Conservation (phyloP, 2,888 invertebrate genomes). For the Anaspis maculata region DNA sequence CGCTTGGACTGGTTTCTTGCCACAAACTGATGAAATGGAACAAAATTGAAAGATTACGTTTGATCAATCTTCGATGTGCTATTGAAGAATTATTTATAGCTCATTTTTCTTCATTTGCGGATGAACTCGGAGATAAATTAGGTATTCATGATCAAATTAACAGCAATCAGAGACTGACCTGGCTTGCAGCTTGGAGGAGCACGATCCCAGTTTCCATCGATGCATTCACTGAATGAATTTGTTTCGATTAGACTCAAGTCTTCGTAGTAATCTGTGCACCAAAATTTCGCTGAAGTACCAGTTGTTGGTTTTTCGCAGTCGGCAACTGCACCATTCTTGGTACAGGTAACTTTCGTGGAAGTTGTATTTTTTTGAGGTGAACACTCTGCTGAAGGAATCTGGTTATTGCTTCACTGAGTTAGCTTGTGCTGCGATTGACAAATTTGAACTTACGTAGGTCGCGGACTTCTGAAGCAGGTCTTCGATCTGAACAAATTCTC, state of each 20-base stretch:
- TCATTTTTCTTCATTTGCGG: too few relatives aligned
- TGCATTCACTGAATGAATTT: constrained; percentile 15
- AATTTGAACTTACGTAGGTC: too few relatives aligned
- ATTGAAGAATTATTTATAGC: too few relatives aligned
- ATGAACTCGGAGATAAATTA: too few relatives aligned
- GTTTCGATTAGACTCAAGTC: constrained; percentile 5
- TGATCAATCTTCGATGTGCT: too few relatives aligned
- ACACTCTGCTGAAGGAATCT: constrained; percentile 21
- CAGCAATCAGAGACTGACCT: constrained; percentile 31
- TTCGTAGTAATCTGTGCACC: constrained; percentile 28
- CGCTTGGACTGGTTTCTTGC: constrained; percentile 27
- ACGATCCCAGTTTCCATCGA: constrained; percentile 23
- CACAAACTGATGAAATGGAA: constrained; percentile 31
- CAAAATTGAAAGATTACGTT: too few relatives aligned
- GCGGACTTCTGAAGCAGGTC: too few relatives aligned
- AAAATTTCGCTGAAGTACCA: constrained; percentile 22
- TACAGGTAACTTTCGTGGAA: constrained; percentile 18
- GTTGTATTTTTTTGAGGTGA: constrained; percentile 10
- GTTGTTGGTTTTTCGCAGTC: constrained; percentile 19
- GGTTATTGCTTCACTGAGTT: too few relatives aligned
- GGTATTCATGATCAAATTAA: too few relatives aligned
- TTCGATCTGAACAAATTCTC: not conserved
- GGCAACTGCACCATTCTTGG: not conserved
- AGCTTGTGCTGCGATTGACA: too few relatives aligned
- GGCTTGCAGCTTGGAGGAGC: constrained; percentile 24